Base-by-base conservation (phyloP, 2,113 vertebrate genomes). In the Bungarus multicinctus region DNA sequence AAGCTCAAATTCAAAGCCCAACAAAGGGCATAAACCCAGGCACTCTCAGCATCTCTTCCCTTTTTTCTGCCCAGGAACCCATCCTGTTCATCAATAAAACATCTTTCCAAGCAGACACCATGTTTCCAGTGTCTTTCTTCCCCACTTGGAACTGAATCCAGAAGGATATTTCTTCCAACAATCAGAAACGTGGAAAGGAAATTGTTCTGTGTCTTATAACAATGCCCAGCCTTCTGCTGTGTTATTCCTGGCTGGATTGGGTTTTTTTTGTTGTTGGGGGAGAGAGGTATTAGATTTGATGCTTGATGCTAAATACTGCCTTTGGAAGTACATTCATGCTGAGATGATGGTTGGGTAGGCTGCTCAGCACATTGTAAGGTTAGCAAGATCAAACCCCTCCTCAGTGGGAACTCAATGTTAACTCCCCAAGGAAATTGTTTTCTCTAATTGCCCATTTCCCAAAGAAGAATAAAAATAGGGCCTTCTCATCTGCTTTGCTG, bases 281-380 rank as follows among this genome's bases (percentile, higher is more conserved):
- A 25, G 23, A 27, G 64, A 14, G 30, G n/a, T 39, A 81, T 81
- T 81, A 20, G 34, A 34, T 81, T 34, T 39, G 34, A 90, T 0
- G 0, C 81, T 54, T 47, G 43, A 91, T 30, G 54, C 90, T 87
- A 25, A 39, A 54, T 27, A 88, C 55, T 25, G 50, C 22, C 87
- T 93, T 89, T 91, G 88, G 16, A 34, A 93, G 90, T 85, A 89
- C 45, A 25, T 30, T 86, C 93, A 60, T 11, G 88, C 90, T 55
- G 74, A 81, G 86, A 89, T 64, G 89, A 69, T 92, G 91, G 93
- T 3, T 74, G 88, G 88, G 89, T 86, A 88, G 2, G 25, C 47
- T 90, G 92, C 92, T 52, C 57, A 90, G 88, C 50, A 88, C 86
- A 74, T 88, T 18, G 90, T 91, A 95, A 95, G 91, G 93, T 93